Evolutionary conservation across 2,888 invertebrate genomes (phyloP).

Genomic region (Dasypogon diadema): DNA sequence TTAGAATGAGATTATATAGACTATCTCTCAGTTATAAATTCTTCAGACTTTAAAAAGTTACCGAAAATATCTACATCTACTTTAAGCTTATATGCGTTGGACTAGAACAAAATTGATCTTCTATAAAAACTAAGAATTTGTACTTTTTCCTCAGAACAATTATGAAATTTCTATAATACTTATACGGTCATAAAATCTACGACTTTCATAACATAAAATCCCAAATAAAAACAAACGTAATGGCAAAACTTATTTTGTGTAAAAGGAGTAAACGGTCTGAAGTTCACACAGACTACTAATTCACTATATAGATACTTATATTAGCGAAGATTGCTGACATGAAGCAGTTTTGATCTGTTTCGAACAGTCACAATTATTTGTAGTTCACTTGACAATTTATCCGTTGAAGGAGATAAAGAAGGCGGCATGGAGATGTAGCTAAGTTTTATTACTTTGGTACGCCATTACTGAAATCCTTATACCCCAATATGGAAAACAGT

Average conservation of each 20-base stretch:
- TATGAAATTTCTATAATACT: no score
- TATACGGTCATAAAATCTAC: no score
- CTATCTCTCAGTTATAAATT: no score
- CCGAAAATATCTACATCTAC: no score
- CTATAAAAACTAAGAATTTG: no score
- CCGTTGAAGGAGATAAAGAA: neutral
- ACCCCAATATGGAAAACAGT: conserved; percentile 8
- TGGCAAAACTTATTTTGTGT: neutral
- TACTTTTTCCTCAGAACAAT: no score
- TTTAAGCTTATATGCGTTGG: no score
- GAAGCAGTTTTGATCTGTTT: neutral
- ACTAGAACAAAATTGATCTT: no score
- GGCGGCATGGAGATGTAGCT: conserved; percentile 10
- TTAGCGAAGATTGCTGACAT: neutral
- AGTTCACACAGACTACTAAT: neutral
- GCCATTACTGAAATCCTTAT: conserved; percentile 12
- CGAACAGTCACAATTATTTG: conserved; percentile 21
- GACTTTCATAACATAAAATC: no score
- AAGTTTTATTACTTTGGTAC: conserved; percentile 31
- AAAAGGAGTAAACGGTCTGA: neutral
- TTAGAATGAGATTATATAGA: no score
- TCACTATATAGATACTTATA: neutral
- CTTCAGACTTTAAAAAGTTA: no score
- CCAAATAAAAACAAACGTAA: neutral
- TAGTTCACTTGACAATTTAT: conserved; percentile 2